Conservation (phyloP, 2,113 vertebrate genomes). For the Saguinus midas region DNA sequence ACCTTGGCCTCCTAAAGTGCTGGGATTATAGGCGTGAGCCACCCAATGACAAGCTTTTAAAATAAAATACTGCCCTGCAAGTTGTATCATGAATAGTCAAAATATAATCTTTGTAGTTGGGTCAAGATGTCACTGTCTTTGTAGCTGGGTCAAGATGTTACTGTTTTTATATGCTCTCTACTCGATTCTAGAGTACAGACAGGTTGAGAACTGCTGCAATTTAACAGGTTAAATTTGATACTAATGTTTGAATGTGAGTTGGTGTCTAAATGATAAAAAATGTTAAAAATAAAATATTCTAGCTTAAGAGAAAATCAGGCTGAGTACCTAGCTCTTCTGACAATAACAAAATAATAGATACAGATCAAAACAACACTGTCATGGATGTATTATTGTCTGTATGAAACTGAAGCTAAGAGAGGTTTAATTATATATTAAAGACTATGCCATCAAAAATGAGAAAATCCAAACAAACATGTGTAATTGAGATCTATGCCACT, state of each 20-base stretch:
- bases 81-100: neutral
- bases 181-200: neutral
- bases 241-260: neutral
- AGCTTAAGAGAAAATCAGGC: neutral
- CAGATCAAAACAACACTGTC: neutral
- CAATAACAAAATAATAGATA: neutral
- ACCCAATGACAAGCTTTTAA: neutral
- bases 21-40: no score
- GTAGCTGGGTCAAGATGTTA: neutral
- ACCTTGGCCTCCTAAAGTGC: no score
- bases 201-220: neutral
- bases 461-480: neutral
- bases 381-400: neutral
- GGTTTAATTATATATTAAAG: neutral
- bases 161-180: neutral
- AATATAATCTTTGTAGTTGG: neutral
- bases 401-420: neutral
- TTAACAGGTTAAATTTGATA: neutral
- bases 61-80: neutral
- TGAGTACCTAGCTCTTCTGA: neutral
- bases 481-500: neutral
- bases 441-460: neutral
- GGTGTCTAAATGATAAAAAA: neutral
- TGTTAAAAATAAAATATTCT: neutral
- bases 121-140: neutral